Evolutionary conservation across 2,888 invertebrate genomes (phyloP).

Genomic region (Nomada fucata): DNA sequence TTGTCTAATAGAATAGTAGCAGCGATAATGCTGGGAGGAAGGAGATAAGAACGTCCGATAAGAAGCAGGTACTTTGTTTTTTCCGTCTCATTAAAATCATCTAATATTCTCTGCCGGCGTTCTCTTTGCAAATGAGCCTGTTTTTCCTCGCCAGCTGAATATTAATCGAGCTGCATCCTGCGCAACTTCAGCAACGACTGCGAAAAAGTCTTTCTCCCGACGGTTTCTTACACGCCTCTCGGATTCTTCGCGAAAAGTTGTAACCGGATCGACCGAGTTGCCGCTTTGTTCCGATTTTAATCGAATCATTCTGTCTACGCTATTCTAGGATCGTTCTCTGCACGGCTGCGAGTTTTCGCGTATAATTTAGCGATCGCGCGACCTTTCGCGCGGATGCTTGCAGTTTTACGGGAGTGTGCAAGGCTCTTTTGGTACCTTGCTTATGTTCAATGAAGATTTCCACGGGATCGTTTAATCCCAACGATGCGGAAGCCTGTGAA

Average conservation of each 20-base stretch:
- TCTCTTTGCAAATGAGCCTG: constrained; percentile 12
- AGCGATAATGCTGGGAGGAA: too few species aligned
- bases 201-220: background rate
- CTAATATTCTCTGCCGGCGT: background rate
- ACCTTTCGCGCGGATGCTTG: constrained; percentile 26
- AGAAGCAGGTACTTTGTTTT: background rate
- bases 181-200: background rate
- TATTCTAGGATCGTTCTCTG: background rate
- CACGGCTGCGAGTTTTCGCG: background rate
- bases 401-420: constrained; percentile 32
- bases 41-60: too few species aligned
- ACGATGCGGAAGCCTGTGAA: constrained; percentile 23
- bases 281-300: constrained; percentile 48
- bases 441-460: constrained; percentile 24
- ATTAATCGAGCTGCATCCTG: constrained; percentile 10
- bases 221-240: constrained; percentile 31
- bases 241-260: constrained; percentile 41
- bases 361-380: constrained; percentile 49
- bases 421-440: background rate
- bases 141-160: constrained; percentile 10
- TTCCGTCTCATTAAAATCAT: background rate
- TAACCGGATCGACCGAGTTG: constrained; percentile 37
- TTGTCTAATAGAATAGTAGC: too few species aligned
- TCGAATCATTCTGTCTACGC: constrained; percentile 34
- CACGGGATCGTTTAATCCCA: constrained; percentile 44